A percentile compares a stretch with the other conserved stretches of the same genome.
Evolutionary conservation across 2,113 vertebrate species (phyloP).

Genomic region (Leptobrachium ailaonicum): DNA sequence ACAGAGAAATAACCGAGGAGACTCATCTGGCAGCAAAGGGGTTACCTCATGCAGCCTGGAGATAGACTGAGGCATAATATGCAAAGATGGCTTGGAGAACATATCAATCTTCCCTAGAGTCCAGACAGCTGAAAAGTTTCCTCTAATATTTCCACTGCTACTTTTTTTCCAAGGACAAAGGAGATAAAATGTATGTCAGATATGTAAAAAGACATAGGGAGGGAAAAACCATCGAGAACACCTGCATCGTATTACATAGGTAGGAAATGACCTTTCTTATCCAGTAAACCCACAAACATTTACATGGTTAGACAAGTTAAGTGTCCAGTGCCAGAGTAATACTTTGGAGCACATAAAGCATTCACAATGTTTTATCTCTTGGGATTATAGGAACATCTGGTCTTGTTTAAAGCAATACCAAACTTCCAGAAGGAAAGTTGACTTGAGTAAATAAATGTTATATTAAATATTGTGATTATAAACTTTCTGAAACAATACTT

Average conservation of each 20-base stretch:
- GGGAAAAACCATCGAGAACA: constrained; percentile 56
- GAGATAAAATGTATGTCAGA: constrained; percentile 79
- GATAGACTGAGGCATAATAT: constrained; percentile 71
- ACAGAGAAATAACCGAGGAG: constrained; percentile 40
- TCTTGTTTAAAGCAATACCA: background rate
- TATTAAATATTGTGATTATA: background rate
- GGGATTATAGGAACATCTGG: constrained; percentile 28
- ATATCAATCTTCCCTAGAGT: constrained; percentile 76
- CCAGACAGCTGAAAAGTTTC: constrained; percentile 79
- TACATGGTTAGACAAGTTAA: constrained; percentile 54
- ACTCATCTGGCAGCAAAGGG: constrained; percentile 43
- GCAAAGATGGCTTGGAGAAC: constrained; percentile 68
- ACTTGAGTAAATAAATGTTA: constrained; percentile 5
- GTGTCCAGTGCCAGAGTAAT: constrained; percentile 21
- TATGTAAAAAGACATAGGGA: constrained; percentile 68
- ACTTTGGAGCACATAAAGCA: constrained; percentile 44
- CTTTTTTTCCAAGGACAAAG: constrained; percentile 82
- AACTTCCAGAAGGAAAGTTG: background rate
- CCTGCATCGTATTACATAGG: constrained; percentile 57
- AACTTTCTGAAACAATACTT: too few relatives aligned
- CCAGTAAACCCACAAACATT: constrained; percentile 54
- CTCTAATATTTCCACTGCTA: constrained; percentile 75
- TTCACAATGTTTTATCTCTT: constrained; percentile 47
- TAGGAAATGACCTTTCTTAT: constrained; percentile 52
- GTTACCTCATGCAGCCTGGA: constrained; percentile 56